These are phyloP conservation scores for Falco punctatus DNA, from an alignment of 2,113 vertebrate genomes.

Conservation along the genomic window DNA sequence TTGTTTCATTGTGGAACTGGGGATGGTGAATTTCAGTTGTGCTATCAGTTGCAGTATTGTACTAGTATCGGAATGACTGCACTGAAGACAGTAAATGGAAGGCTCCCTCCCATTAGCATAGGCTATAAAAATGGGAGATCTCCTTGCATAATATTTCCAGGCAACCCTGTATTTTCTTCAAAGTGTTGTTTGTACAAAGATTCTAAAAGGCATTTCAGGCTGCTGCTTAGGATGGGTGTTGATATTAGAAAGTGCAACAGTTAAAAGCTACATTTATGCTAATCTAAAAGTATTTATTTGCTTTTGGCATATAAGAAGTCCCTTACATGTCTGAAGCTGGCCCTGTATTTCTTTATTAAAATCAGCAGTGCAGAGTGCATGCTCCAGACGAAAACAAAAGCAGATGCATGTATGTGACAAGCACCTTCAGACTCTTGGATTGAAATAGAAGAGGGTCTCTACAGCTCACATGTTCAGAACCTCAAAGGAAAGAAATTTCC, in stretches of 20 bases:
- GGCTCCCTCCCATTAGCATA: fast-evolving
- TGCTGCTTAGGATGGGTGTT: not conserved
- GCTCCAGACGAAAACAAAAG: not conserved
- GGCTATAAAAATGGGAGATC: not conserved
- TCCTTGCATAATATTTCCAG: not conserved
- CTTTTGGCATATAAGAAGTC: not conserved
- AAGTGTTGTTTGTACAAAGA: not conserved
- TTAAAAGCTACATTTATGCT: not conserved
- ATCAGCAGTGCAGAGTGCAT: not conserved
- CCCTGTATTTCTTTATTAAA: not conserved
- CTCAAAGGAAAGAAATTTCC: not conserved
- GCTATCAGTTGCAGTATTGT: not conserved
- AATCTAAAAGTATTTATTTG: not conserved
- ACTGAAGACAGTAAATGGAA: not conserved
- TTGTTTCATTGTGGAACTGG: not conserved
- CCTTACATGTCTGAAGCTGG: not conserved
- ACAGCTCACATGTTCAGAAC: not conserved
- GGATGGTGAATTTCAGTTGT: not conserved
- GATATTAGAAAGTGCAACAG: not conserved
- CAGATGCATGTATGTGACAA: fast-evolving
- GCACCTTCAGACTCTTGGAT: not conserved
- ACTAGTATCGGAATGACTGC: fast-evolving
- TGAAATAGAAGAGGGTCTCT: not conserved
- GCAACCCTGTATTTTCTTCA: not conserved
- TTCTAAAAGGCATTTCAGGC: not conserved